Percentiles rank a stretch among this genome's conserved stretches.
phyloP scores from a whole-genome alignment of 2,113 vertebrate species.

The Apistogramma diplotaenia region DNA sequence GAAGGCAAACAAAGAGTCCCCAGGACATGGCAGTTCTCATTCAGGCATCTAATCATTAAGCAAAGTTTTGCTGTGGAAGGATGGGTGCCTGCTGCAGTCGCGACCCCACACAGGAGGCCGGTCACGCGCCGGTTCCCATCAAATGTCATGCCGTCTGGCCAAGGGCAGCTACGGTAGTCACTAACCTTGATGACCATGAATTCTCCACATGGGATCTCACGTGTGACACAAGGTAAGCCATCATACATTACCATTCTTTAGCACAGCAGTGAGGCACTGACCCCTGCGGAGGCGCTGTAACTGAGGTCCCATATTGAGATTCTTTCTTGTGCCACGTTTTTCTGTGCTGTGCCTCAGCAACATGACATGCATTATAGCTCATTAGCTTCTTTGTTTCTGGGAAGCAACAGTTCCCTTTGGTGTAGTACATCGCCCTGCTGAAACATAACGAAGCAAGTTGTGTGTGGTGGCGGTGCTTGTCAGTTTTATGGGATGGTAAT shows the following conservation, averaged over 20 bases:
- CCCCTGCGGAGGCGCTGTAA: neutral
- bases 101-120: neutral
- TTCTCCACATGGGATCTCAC: slow-evolving; percentile 59
- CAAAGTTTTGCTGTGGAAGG: neutral
- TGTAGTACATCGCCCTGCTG: neutral
- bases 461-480: slow-evolving; percentile 7
- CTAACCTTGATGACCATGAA: slow-evolving; percentile 18
- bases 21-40: neutral
- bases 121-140: slow-evolving; percentile 49
- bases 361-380: neutral
- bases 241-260: neutral
- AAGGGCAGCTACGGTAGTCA: neutral
- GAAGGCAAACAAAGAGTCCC: neutral
- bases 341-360: neutral
- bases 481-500: slow-evolving; percentile 33
- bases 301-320: neutral
- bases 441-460: neutral
- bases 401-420: neutral
- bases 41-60: neutral
- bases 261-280: neutral
- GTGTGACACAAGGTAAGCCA: slow-evolving; percentile 40
- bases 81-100: slow-evolving; percentile 58
- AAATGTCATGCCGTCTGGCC: slow-evolving; percentile 38
- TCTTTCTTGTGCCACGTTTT: neutral
- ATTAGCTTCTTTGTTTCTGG: slow-evolving; percentile 6